These are phyloP conservation scores for Pelecanus crispus DNA, from an alignment of 2,113 vertebrate genomes.

Conservation along the genomic window DNA sequence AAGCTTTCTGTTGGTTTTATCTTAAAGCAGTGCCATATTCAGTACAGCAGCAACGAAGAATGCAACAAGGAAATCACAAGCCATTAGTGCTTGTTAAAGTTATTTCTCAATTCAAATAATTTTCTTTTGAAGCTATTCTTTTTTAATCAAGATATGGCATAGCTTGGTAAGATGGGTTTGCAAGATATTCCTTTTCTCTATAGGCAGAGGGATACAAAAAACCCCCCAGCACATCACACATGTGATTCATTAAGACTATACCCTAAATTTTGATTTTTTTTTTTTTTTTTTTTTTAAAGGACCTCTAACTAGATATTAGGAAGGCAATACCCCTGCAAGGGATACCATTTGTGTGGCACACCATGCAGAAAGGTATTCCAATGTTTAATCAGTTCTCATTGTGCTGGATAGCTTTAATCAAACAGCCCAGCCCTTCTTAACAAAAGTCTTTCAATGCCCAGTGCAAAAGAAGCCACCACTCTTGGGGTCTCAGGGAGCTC, in stretches of 20 bases:
- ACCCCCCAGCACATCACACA: not conserved
- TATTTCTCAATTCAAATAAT: not conserved
- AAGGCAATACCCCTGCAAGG: not conserved
- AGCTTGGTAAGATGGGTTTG: not conserved
- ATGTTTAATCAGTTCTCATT: not conserved
- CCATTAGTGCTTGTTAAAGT: not conserved
- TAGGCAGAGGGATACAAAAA: not conserved
- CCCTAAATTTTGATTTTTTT: not conserved
- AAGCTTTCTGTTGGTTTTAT: not conserved
- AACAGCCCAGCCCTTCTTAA: not conserved
- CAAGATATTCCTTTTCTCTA: not conserved
- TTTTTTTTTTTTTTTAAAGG: not conserved
- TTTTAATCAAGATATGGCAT: not conserved
- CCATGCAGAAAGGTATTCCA: not conserved
- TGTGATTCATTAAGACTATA: not conserved
- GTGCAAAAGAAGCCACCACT: not conserved
- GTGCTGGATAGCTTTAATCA: not conserved
- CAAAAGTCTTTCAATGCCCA: not conserved
- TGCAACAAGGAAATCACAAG: not conserved
- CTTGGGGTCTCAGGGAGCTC: not conserved
- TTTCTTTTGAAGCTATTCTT: not conserved
- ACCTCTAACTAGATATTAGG: not conserved
- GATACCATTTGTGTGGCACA: not conserved
- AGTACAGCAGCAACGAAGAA: not conserved
- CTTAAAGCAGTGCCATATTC: not conserved